Evolutionary conservation across 2,797 vertebrate species (phyloP), one percentile per base, ranked within the genome.

Genomic region (Onychomys torridus): DNA sequence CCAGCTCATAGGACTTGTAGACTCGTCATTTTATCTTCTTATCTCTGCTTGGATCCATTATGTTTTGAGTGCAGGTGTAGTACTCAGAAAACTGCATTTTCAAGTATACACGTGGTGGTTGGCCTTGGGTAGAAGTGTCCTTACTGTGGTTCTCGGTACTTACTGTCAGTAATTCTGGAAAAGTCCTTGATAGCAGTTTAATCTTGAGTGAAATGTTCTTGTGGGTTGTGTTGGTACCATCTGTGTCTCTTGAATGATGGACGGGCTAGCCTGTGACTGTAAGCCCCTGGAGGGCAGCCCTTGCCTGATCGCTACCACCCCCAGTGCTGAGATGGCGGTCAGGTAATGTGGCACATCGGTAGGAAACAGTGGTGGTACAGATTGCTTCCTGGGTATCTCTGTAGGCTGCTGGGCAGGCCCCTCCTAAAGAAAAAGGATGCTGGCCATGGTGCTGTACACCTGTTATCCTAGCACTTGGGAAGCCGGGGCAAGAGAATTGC

Each of bases 131-230:
- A 57, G 55, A 8, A 6, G 1, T 46, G 16, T 37, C 76, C 14
- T 96, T 76, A 79, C 69, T 81, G 5, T 96, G 63, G 34, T 34
- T 92, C 14, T 52, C 6, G 55, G n/a, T 52, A 25, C 83, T 96
- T 67, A 89, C 46, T 75, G 89, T 69, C 89, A 63, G 27, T 93
- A 57, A 78, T 73, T 91, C 46, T 93, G 81, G 79, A 61, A 95
- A 78, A 90, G 75, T 59, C 82, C 46, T 71, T 63, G 43, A 34
- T 90, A 89, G 55, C 77, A 61, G 84, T 76, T 78, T 87, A 75
- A 90, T 94, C 90, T 90, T 92, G 73, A 71, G 86, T 81, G 29
- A 71, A 77, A 78, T 76, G 76, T 93, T 57, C 81, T 84, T 89
- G 46, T 29, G 69, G 83, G 19, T 79, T 77, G 4, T 69, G 76